A percentile compares a stretch with the other conserved stretches of the same genome.
These are phyloP conservation scores for Caenorhabditis briggsae DNA, from an alignment of 1,140 invertebrate genomes.

Conservation along the genomic window DNA sequence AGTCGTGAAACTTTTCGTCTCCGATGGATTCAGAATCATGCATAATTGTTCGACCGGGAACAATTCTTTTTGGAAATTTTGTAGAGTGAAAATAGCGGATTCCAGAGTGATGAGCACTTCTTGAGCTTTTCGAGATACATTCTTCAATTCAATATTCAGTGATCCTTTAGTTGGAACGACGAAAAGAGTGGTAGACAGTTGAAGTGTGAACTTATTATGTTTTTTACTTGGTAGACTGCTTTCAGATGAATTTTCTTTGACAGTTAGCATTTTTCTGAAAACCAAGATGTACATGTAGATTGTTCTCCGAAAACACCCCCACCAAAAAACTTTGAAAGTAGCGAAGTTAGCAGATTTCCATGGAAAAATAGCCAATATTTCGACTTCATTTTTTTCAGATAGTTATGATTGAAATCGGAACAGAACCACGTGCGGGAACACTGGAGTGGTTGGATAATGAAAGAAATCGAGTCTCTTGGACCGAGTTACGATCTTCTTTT, in stretches of 20 bases:
- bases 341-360: too few species aligned
- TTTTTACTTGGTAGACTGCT: not conserved
- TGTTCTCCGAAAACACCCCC: too few species aligned
- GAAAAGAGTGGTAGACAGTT: not conserved
- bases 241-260: slow-evolving; percentile 11
- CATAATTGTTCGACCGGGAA: not conserved
- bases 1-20: slow-evolving; percentile 19
- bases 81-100: slow-evolving; percentile 15
- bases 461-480: slow-evolving; percentile 42
- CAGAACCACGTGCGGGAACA: slow-evolving; percentile 49
- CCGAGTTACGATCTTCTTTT: slow-evolving; percentile 44
- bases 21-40: slow-evolving; percentile 14
- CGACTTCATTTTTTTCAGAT: not conserved
- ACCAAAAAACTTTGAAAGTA: too few species aligned
- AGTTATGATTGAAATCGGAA: slow-evolving; percentile 58
- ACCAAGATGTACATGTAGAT: not conserved
- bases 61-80: not conserved
- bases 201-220: not conserved
- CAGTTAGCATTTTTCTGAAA: slow-evolving; percentile 10
- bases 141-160: not conserved
- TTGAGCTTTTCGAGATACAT: not conserved
- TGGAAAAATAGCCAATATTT: too few species aligned
- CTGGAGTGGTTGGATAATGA: slow-evolving; percentile 57
- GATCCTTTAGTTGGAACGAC: slow-evolving; percentile 26
- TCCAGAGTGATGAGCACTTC: slow-evolving; percentile 32